Conservation (phyloP, 2,888 invertebrate species). For the Amblyjoppa proteus region DNA sequence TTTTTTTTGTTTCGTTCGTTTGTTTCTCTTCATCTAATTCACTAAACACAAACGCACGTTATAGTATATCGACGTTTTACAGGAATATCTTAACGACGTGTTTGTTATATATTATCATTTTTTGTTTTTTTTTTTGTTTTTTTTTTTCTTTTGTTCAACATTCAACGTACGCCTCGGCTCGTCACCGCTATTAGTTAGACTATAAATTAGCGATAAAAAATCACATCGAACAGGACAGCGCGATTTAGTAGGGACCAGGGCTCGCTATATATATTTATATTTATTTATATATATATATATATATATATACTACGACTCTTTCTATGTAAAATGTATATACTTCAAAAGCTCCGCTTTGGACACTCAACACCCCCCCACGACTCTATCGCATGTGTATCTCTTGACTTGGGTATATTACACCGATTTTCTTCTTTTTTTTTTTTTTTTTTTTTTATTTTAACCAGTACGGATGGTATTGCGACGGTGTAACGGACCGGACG, state of each 20-base stretch:
- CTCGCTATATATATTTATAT: slow-evolving; percentile 55
- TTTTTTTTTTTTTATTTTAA: slow-evolving; percentile 9
- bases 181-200: slow-evolving; percentile 70
- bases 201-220: slow-evolving; percentile 78
- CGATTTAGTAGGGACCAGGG: slow-evolving; percentile 68
- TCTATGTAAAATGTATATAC: slow-evolving; percentile 58
- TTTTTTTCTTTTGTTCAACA: slow-evolving; percentile 69
- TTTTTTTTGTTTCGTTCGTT: slow-evolving; percentile 34
- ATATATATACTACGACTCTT: slow-evolving; percentile 41
- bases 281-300: slow-evolving; percentile 42
- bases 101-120: slow-evolving; percentile 67
- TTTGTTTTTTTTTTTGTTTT: slow-evolving; percentile 54
- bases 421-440: slow-evolving; percentile 28
- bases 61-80: slow-evolving; percentile 70
- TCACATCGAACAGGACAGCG: slow-evolving; percentile 78
- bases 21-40: slow-evolving; percentile 63
- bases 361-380: slow-evolving; percentile 20
- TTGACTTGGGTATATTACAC: slow-evolving; percentile 20
- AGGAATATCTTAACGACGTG: slow-evolving; percentile 73
- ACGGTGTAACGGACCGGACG: slow-evolving; percentile 24
- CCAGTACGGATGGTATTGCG: slow-evolving; percentile 38
- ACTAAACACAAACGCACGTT: slow-evolving; percentile 75
- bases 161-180: slow-evolving; percentile 72
- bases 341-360: slow-evolving; percentile 64
- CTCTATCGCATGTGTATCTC: slow-evolving; percentile 31